phyloP scores from a whole-genome alignment of 2,888 invertebrate species.

The Hirudinaria manillensis region DNA sequence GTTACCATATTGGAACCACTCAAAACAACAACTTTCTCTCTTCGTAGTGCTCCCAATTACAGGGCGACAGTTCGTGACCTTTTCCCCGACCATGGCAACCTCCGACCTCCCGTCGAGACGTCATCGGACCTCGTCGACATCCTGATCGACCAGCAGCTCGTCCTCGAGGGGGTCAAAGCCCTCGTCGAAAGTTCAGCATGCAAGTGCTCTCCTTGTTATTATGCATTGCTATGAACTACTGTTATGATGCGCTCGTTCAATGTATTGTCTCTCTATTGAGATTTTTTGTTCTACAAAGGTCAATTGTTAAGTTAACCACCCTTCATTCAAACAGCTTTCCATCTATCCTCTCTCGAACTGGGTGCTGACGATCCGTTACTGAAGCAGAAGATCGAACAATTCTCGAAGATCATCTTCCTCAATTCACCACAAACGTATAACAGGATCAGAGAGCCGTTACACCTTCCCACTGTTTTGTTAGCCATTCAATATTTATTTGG shows the following conservation, averaged over 20 bases:
- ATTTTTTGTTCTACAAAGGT: too few relatives aligned
- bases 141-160: neutral
- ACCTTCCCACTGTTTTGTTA: too few relatives aligned
- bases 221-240: too few relatives aligned
- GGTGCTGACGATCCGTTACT: neutral
- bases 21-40: neutral
- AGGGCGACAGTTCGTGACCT: neutral
- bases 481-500: too few relatives aligned
- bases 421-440: neutral
- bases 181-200: neutral
- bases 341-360: too few relatives aligned
- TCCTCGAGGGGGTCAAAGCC: neutral
- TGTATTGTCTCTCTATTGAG: too few relatives aligned
- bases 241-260: too few relatives aligned
- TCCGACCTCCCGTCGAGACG: neutral
- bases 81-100: too few relatives aligned
- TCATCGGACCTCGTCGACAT: neutral
- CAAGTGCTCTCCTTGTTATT: neutral
- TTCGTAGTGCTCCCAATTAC: neutral
- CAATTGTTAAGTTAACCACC: too few relatives aligned
- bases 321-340: too few relatives aligned
- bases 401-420: neutral
- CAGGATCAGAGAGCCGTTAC: too few relatives aligned
- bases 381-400: neutral
- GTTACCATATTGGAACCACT: too few relatives aligned